phyloP scores from a whole-genome alignment of 2,113 vertebrate genomes.

The Cyanoderma ruficeps region DNA sequence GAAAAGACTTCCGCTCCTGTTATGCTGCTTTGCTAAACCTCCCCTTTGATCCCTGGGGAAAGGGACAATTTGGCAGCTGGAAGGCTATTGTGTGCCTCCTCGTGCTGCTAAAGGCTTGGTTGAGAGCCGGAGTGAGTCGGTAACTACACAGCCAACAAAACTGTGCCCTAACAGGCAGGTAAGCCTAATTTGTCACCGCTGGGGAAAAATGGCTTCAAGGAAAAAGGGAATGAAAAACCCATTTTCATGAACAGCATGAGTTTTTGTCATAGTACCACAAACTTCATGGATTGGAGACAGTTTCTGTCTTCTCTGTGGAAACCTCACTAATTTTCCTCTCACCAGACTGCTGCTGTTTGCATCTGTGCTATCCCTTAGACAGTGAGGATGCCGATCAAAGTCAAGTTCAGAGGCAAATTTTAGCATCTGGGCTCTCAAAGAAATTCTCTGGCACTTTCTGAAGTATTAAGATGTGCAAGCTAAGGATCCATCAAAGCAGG shows the following conservation, averaged over 20 bases:
- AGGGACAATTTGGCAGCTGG: conserved; percentile 43
- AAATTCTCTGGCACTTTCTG: neutral
- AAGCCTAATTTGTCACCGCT: neutral
- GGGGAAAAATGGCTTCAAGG: neutral
- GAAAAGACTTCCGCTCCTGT: conserved; percentile 35
- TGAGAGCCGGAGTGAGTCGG: neutral
- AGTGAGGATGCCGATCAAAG: neutral
- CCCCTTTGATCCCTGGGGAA: conserved; percentile 51
- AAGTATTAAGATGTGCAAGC: neutral
- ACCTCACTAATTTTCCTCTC: neutral
- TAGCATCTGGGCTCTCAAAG: neutral
- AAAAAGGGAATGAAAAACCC: neutral
- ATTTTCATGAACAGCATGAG: neutral
- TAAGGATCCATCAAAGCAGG: neutral
- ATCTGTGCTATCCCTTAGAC: neutral
- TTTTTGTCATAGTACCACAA: neutral
- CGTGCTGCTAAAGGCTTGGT: neutral
- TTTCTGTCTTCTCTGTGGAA: neutral
- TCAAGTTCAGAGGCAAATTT: neutral
- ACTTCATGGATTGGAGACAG: neutral
- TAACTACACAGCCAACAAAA: neutral
- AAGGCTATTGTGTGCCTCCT: conserved; percentile 42
- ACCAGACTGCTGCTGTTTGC: neutral
- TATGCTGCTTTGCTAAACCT: neutral
- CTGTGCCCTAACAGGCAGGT: neutral